Evolutionary conservation across 2,888 invertebrate species (phyloP), one percentile per base, ranked within the genome.

Genomic region (Dicyrtoma fusca): DNA sequence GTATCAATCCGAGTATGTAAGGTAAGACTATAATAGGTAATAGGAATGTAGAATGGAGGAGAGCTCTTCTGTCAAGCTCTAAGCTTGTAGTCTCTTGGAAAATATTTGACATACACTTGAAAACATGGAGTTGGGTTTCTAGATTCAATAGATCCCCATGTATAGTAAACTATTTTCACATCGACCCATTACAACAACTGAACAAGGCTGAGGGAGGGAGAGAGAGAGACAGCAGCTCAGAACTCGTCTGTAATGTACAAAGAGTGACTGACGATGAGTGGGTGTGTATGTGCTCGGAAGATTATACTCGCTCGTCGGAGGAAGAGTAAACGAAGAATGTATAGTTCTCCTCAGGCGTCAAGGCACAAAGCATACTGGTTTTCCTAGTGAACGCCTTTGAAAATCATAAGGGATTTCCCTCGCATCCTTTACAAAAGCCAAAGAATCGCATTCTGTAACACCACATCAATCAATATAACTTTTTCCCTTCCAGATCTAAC

Each of bases 381-480:
- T 63, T 63, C 42, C 8, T 25, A 45, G 11, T 64, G 49, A 45
- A 26, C 47, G 49, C 25, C n/a, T 13, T 25, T 64, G 23, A 64
- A 49, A 64, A 49, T 64, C 64, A 64, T 64, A 63, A 63, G 62
- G 62, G 62, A 63, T 63, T 63, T 44, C 44, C 21, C 21, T 47
- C 47, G 63, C 45, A 63, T 63, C 34, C 25, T 23, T 55, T 66
- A 66, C 53, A 51, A 66, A 61, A 53, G 26, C 66, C 10, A 17
- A 21, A 49, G 49, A 66, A 66, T 42, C 26, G 53, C 34, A 66
- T 53, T 5, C 66, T 66, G 53, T 21, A 53, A 34, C 66, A 66
- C 53, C 55, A 34, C 42, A 66, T 66, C 66, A 66, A 66, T 66
- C 66, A 66, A 66, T 66, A 66, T 66, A 66, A 34, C 51, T 55